A percentile compares a stretch with the other conserved stretches of the same genome.
phyloP scores from a whole-genome alignment of 2,113 vertebrate species.

The Toxotes chatareus region DNA sequence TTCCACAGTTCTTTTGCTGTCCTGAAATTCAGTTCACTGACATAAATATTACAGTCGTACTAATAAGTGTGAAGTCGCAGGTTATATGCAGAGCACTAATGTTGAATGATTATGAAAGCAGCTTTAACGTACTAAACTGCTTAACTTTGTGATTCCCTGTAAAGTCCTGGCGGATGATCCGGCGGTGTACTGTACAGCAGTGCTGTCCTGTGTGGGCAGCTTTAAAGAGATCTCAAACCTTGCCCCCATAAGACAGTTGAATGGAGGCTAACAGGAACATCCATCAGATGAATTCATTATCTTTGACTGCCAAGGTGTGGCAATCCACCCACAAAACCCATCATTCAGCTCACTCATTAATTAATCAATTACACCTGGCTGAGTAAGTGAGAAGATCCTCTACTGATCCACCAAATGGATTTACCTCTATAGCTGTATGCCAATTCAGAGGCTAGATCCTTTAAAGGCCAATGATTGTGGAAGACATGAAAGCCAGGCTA shows the following conservation, averaged over 20 bases:
- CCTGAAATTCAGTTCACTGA: neutral
- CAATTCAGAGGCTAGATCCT: neutral
- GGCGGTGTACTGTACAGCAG: neutral
- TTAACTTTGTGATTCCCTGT: neutral
- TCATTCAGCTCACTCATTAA: conserved; percentile 46
- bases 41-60: neutral
- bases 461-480: conserved; percentile 4
- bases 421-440: neutral
- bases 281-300: conserved; percentile 55
- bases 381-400: conserved; percentile 40
- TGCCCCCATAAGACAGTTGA: conserved; percentile 17
- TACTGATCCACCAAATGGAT: conserved; percentile 5
- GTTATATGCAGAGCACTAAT: neutral
- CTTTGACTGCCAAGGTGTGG: conserved; percentile 35
- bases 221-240: conserved; percentile 63
- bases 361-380: conserved; percentile 57
- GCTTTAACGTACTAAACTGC: conserved; percentile 30
- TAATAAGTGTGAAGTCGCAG: neutral
- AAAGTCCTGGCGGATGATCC: conserved; percentile 7
- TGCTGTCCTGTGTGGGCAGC: conserved; percentile 15
- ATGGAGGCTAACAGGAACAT: conserved; percentile 5
- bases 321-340: conserved; percentile 44
- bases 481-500: neutral
- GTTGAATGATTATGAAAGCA: conserved; percentile 6
- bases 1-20: neutral